A percentile compares a stretch with the other conserved stretches of the same genome.
Evolutionary conservation across 2,113 vertebrate species (phyloP).

Genomic region (Bostrychus sinensis): DNA sequence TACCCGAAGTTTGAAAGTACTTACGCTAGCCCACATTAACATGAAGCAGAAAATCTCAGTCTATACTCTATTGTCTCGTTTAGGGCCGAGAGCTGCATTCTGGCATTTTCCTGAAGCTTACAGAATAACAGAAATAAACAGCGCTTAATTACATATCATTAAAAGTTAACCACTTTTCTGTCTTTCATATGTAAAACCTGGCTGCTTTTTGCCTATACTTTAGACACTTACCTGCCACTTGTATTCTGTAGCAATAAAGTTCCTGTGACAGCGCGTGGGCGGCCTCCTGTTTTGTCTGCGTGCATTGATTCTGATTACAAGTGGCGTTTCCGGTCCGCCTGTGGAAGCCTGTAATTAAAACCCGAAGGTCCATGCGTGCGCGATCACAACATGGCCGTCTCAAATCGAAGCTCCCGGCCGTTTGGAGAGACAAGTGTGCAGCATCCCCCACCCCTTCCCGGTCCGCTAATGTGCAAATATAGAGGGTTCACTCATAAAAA

Average conservation of each 20-base stretch:
- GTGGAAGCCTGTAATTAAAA: constrained; percentile 59
- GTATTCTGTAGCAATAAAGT: constrained; percentile 20
- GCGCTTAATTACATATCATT: neutral
- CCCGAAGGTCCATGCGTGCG: constrained; percentile 20
- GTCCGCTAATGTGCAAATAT: constrained; percentile 1
- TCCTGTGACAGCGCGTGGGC: constrained; percentile 42
- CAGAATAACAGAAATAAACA: neutral
- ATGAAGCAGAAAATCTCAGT: neutral
- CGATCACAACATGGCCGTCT: constrained; percentile 23
- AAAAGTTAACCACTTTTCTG: neutral
- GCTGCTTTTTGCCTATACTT: constrained; percentile 3
- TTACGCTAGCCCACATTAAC: neutral
- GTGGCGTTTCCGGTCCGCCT: constrained; percentile 43
- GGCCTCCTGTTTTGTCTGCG: constrained; percentile 26
- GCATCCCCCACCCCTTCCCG: neutral
- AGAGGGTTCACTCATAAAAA: constrained; percentile 39
- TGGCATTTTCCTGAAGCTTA: neutral
- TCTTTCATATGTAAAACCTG: neutral
- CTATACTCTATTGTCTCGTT: neutral
- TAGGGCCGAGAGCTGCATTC: neutral
- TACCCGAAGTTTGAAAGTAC: neutral
- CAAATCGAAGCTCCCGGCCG: constrained; percentile 12
- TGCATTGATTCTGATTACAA: constrained; percentile 44
- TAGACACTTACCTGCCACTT: constrained; percentile 38
- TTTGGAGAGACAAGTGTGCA: neutral